Evolutionary conservation across 2,113 vertebrate genomes (phyloP).

Genomic region (Gavialis gangeticus): DNA sequence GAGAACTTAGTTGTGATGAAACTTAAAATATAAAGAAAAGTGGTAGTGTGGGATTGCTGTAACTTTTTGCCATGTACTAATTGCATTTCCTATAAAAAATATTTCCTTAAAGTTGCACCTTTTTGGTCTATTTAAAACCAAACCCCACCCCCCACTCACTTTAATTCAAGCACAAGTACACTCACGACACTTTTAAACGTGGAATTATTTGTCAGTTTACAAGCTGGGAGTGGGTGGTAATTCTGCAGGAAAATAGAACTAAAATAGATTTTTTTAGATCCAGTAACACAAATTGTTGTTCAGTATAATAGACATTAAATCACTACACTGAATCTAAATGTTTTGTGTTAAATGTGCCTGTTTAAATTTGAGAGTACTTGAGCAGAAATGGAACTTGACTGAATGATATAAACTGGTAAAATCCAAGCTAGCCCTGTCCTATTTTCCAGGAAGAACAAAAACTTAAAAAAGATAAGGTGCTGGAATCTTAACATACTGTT

Average conservation of each 20-base stretch:
- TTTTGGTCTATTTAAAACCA: neutral
- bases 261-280: neutral
- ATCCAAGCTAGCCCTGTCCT: neutral
- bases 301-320: neutral
- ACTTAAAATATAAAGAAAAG: neutral
- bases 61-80: neutral
- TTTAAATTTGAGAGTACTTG: neutral
- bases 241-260: neutral
- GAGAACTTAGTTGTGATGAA: conserved; percentile 7
- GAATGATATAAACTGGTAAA: neutral
- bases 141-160: neutral
- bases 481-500: neutral
- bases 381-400: neutral
- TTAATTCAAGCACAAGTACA: neutral
- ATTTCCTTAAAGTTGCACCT: neutral
- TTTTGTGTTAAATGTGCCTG: neutral
- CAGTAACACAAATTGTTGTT: neutral
- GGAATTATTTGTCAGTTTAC: neutral
- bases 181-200: neutral
- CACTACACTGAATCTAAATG: neutral
- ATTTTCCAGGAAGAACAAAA: neutral
- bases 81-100: neutral
- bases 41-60: neutral
- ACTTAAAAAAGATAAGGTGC: too few species aligned
- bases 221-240: neutral